phyloP scores from a whole-genome alignment of 1,140 invertebrate genomes.

The Monomorium pharaonis region DNA sequence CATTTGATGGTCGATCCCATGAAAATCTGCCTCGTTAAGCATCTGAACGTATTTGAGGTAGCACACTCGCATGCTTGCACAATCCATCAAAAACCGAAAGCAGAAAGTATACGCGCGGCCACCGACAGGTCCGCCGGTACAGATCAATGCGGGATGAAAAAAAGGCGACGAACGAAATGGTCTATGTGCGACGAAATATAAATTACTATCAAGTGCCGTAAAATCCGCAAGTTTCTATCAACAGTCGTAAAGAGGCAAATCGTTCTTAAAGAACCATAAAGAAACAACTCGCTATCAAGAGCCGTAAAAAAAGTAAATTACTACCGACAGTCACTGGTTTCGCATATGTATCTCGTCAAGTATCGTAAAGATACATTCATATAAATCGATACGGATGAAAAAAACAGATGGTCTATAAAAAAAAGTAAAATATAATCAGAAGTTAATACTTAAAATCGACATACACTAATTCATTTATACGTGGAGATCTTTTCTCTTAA shows the following conservation, averaged over 20 bases:
- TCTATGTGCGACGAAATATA: conserved; percentile 15
- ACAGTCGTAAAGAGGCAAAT: conserved; percentile 28
- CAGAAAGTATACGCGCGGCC: background rate
- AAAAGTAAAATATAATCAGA: background rate
- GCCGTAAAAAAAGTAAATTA: conserved; percentile 24
- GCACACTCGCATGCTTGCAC: conserved; percentile 46
- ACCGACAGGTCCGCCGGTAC: background rate
- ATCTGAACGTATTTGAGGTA: conserved; percentile 63
- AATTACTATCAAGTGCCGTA: conserved; percentile 29
- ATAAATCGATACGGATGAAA: background rate
- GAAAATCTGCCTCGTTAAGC: conserved; percentile 75
- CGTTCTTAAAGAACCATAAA: conserved; percentile 3
- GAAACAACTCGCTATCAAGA: conserved; percentile 8
- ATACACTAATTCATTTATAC: background rate
- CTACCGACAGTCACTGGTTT: background rate
- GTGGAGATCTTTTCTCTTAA: no score
- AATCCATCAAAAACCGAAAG: conserved; percentile 54
- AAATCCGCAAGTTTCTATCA: conserved; percentile 24
- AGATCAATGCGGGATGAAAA: conserved; percentile 46
- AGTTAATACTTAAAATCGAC: background rate
- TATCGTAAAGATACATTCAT: background rate
- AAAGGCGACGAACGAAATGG: background rate
- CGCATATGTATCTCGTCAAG: background rate
- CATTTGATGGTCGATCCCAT: conserved; percentile 65
- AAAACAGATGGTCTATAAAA: background rate